These are phyloP conservation scores for Heliconius himera DNA, from an alignment of 1,140 invertebrate genomes.

Conservation along the genomic window DNA sequence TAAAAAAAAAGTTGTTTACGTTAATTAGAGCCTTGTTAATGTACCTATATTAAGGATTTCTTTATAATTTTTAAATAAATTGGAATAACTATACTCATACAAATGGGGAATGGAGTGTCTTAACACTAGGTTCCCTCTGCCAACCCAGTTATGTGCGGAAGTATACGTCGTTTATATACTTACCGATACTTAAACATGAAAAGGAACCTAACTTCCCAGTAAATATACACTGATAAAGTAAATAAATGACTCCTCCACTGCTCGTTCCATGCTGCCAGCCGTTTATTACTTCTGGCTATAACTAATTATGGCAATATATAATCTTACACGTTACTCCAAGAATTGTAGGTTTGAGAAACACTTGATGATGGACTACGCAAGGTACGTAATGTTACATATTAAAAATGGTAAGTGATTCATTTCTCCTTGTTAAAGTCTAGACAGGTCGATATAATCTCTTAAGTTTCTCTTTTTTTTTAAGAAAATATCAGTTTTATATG, in stretches of 20 bases:
- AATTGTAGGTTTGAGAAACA: background rate
- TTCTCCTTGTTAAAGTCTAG: too few relatives aligned
- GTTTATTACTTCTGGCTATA: constrained; percentile 40
- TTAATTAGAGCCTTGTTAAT: too few relatives aligned
- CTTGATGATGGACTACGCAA: background rate
- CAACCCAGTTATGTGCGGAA: background rate
- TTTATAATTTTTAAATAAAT: too few relatives aligned
- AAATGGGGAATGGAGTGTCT: too few relatives aligned
- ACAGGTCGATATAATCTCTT: too few relatives aligned
- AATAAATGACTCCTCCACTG: constrained; percentile 8
- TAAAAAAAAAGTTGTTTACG: too few relatives aligned
- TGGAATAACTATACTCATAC: too few relatives aligned
- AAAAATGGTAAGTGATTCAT: too few relatives aligned
- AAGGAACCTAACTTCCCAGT: background rate
- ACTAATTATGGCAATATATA: constrained; percentile 47
- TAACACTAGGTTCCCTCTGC: too few relatives aligned
- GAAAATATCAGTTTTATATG: too few relatives aligned
- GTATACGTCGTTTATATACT: background rate
- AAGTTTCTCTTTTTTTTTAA: too few relatives aligned
- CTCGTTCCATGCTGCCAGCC: constrained; percentile 21
- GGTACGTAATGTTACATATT: background rate
- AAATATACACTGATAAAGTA: constrained; percentile 13
- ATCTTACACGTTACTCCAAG: constrained; percentile 24
- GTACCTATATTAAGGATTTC: too few relatives aligned
- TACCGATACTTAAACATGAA: background rate